Percentiles rank a stretch among this genome's conserved stretches.
phyloP scores from a whole-genome alignment of 1,140 invertebrate species.

The Plutomurus gul region DNA sequence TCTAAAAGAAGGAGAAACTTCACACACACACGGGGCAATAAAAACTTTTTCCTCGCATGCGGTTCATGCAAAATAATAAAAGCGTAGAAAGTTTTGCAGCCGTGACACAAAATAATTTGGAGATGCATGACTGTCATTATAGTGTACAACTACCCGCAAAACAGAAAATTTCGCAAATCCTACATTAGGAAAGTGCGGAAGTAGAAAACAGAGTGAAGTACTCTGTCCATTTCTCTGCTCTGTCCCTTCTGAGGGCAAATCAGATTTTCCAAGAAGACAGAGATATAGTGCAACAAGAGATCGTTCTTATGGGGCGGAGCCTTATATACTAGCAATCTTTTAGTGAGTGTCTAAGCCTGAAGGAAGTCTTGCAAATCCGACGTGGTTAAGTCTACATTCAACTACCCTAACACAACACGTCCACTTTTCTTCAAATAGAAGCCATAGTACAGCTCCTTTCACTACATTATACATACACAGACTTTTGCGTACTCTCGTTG shows the following conservation, averaged over 20 bases:
- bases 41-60: slow-evolving; percentile 10
- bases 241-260: not conserved
- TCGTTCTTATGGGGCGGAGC: no score
- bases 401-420: not conserved
- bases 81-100: slow-evolving; percentile 1
- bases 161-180: not conserved
- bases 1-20: not conserved
- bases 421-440: not conserved
- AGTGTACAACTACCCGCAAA: slow-evolving; percentile 4
- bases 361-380: not conserved
- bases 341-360: no score
- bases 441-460: not conserved
- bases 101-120: slow-evolving; percentile 24
- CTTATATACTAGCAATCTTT: no score
- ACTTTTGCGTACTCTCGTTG: not conserved
- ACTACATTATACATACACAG: not conserved
- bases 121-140: slow-evolving; percentile 14
- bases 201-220: not conserved
- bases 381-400: not conserved
- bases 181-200: not conserved
- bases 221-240: not conserved
- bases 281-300: no score
- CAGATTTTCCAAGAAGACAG: no score
- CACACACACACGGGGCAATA: not conserved
- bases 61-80: not conserved